A percentile compares a stretch with the other conserved stretches of the same genome.
These are phyloP conservation scores for Xestoiulus laeticollis DNA, from an alignment of 2,888 invertebrate species.

Conservation along the genomic window DNA sequence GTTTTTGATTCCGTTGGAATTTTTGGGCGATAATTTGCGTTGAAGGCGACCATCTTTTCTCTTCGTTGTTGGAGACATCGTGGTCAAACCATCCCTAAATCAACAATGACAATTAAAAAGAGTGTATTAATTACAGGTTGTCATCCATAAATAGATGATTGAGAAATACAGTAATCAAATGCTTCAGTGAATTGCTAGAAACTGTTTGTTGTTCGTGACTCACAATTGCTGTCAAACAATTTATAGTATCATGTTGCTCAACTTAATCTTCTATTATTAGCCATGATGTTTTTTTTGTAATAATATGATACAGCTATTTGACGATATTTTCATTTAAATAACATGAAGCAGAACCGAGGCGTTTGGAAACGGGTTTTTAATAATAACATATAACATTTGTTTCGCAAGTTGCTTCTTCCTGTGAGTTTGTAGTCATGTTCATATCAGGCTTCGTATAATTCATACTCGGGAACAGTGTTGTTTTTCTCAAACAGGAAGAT, in stretches of 20 bases:
- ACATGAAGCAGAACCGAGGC: neutral
- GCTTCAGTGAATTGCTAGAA: too few relatives aligned
- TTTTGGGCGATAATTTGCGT: neutral
- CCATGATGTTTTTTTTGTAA: neutral
- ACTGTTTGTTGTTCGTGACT: neutral
- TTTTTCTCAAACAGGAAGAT: neutral
- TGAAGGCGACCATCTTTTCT: slow-evolving; percentile 42
- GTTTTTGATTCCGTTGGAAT: slow-evolving; percentile 19
- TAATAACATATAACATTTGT: neutral
- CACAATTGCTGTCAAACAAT: neutral
- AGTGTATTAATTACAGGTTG: neutral
- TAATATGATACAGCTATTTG: neutral
- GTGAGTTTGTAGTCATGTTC: neutral
- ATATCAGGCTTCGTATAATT: neutral
- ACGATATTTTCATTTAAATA: neutral
- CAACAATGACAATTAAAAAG: neutral
- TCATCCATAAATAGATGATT: neutral
- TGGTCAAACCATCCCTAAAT: slow-evolving; percentile 47
- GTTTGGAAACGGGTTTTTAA: neutral
- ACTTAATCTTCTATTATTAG: neutral
- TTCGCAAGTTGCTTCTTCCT: neutral
- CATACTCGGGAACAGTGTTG: neutral
- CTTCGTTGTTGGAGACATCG: slow-evolving; percentile 42
- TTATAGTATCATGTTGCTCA: neutral
- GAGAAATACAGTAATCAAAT: neutral